These are phyloP conservation scores for Scylla paramamosain DNA, from an alignment of 1,140 invertebrate genomes.

Conservation along the genomic window DNA sequence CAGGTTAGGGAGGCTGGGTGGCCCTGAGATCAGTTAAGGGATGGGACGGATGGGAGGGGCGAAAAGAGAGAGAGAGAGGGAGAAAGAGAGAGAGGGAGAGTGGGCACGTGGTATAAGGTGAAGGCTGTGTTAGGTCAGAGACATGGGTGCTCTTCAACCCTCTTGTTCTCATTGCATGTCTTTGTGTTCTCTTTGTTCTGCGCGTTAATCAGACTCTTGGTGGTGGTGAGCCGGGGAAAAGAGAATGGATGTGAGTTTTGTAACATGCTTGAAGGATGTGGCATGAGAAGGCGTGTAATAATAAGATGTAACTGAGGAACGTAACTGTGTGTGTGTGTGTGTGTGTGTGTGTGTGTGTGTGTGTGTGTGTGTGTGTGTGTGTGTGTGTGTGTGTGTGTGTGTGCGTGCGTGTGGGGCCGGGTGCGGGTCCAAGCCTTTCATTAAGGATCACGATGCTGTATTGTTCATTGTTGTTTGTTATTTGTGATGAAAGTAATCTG, in stretches of 20 bases:
- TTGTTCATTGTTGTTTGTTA: too few species aligned
- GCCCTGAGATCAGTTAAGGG: not conserved
- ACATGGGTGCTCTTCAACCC: not conserved
- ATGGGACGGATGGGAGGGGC: not conserved
- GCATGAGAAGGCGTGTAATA: not conserved
- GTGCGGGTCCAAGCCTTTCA: too few species aligned
- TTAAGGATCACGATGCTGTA: too few species aligned
- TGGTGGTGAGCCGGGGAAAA: not conserved
- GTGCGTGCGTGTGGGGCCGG: too few species aligned
- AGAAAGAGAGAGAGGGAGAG: not conserved
- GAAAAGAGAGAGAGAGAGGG: not conserved
- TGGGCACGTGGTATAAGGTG: not conserved
- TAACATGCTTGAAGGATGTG: not conserved
- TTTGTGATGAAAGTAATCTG: too few species aligned
- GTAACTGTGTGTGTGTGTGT: not conserved
- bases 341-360: constrained; percentile 20
- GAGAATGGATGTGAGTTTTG: constrained; percentile 12
- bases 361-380: not conserved
- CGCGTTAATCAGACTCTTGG: constrained; percentile 1
- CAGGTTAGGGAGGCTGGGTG: not conserved
- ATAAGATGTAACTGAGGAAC: not conserved
- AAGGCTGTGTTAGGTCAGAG: not conserved
- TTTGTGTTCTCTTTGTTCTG: constrained; percentile 13
- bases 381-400: too few species aligned
- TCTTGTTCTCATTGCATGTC: constrained; percentile 10